Evolutionary conservation across 2,888 invertebrate genomes (phyloP), one percentile per base, ranked within the genome.

Genomic region (Acronicta psi): DNA sequence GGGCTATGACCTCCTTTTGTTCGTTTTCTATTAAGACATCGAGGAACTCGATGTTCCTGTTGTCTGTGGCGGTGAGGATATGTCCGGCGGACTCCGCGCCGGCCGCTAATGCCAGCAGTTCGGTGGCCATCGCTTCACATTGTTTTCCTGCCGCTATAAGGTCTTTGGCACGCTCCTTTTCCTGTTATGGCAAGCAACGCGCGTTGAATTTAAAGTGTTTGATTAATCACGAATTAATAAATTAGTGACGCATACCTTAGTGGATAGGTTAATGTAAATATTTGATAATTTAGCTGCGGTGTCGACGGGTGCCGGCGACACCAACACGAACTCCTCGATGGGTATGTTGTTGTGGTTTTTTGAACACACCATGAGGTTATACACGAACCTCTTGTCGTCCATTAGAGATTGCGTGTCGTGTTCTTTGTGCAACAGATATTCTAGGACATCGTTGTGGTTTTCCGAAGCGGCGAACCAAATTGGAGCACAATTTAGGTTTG

Each of bases 301-400:
- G 87, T 99, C 99, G 25, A 99, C 99, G 0, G 99, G 99, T 4
- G 99, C 99, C n/a, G 99, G 99, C 0, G 99, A 99, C n/a, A 99
- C 98, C 59, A 99, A 94, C 23, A 99, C 97, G 88, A 99, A 99
- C 88, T 99, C 99, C 86, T 99, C 98, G 67, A 99, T 98, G 0
- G 99, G 99, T 81, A 98, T 97, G 89, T 99, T 99, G 84, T 98
- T 97, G 92, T 98, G 96, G 92, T 98, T 98, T 89, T 99, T 99
- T 20, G 99, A 98, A 89, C 99, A 98, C 36, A 99, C 97, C 99
- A 99, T 99, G 81, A 99, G 94, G 88, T 99, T 99, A 91, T 99
- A 99, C 50, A 99, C 98, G 88, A 99, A 99, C 95, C 99, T 96
- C 84, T 98, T 96, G 86, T 99, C 99, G 73, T 99, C 99, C 99